Evolutionary conservation across 2,797 vertebrate genomes (phyloP).

Genomic region (Trichosurus vulpecula): DNA sequence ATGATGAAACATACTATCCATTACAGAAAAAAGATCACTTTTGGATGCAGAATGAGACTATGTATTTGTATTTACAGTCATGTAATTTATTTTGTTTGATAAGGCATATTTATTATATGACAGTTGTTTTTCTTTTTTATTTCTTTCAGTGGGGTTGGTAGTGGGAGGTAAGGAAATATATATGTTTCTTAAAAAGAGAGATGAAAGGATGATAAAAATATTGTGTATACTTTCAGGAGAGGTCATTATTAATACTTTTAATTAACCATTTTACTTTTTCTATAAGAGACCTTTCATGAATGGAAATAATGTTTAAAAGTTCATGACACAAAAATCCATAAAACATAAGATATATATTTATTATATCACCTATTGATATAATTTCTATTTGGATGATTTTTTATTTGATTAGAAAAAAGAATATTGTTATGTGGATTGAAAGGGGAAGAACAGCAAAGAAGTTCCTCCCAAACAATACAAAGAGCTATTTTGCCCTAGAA

Average conservation of each 20-base stretch:
- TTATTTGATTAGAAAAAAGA: not conserved
- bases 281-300: too few species aligned
- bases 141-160: not conserved
- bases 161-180: not conserved
- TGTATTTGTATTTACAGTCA: not conserved
- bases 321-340: not conserved
- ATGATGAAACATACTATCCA: not conserved
- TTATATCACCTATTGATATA: not conserved
- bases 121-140: not conserved
- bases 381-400: not conserved
- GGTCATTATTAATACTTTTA: not conserved
- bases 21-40: not conserved
- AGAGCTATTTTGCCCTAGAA: not conserved
- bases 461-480: not conserved
- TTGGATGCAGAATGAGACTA: not conserved
- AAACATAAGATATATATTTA: not conserved
- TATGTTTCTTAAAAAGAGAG: not conserved
- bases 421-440: not conserved
- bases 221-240: not conserved
- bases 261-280: not conserved
- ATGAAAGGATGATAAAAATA: not conserved
- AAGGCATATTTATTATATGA: not conserved
- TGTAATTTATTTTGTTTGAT: not conserved
- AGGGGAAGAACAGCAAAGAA: not conserved
- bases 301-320: not conserved